Conservation (phyloP, 2,113 vertebrate species). For the Silurus meridionalis region DNA sequence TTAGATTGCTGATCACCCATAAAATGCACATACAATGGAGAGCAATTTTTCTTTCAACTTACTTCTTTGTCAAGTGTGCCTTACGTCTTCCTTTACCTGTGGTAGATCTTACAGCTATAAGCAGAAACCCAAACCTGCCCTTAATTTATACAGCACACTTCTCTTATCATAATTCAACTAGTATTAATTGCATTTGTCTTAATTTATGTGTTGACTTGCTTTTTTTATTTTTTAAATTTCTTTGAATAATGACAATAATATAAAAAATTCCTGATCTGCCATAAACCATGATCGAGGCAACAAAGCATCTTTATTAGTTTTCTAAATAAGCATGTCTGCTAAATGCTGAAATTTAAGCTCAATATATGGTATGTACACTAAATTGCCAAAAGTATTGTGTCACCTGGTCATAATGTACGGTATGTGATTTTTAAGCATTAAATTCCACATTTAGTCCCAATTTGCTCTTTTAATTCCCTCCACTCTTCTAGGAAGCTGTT, state of each 20-base stretch:
- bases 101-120: background rate
- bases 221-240: background rate
- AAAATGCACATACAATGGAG: background rate
- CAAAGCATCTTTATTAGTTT: background rate
- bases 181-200: background rate
- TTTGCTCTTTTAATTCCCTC: too few species aligned
- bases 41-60: background rate
- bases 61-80: background rate
- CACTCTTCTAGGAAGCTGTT: too few species aligned
- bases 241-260: background rate
- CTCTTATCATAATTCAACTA: background rate
- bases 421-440: too few species aligned
- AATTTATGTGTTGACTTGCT: background rate
- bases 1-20: background rate
- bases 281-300: background rate
- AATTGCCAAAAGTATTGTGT: too few species aligned
- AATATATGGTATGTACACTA: too few species aligned
- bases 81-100: background rate
- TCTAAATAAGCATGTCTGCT: background rate
- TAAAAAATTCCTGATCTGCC: background rate
- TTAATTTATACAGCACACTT: background rate
- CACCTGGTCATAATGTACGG: too few species aligned
- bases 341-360: background rate
- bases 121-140: background rate
- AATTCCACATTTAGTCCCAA: too few species aligned